Evolutionary conservation across 2,113 vertebrate species (phyloP), one percentile per base, ranked within the genome.

Genomic region (Monopterus albus): DNA sequence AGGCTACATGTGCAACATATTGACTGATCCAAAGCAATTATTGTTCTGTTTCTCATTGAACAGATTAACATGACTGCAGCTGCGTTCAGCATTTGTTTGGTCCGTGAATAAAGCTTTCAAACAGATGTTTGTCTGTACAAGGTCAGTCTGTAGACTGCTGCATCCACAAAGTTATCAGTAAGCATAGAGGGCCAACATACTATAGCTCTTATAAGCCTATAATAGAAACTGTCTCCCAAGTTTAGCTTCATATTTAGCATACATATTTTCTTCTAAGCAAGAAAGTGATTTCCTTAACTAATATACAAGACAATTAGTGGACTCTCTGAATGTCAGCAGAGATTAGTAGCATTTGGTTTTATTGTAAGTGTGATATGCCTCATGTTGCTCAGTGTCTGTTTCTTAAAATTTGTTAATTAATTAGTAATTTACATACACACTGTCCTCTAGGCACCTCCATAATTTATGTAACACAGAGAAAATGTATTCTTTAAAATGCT

Each of bases 351-450:
- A n/a, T n/a, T n/a, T n/a, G n/a, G n/a, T n/a, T n/a, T n/a, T n/a
- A n/a, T n/a, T n/a, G n/a, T n/a, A 66, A 73, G 82, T 56, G 62
- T 70, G 62, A 70, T 80, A 64, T 60, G 70, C 13, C 40, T 67
- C 42, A 40, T 12, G 3, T 14, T 18, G 25, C 57, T 72, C 58
- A 50, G 18, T 68, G 25, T 38, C 36, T 69, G 78, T 77, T 43
- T 52, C 47, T 61, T 43, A 2, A n/a, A n/a, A n/a, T 31, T 38
- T 53, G 51, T 46, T n/a, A n/a, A n/a, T n/a, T n/a, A n/a, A n/a
- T n/a, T n/a, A 17, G 2, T 23, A 11, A 47, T 12, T 47, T 15
- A n/a, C 42, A 21, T 13, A 45, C 39, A 40, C 18, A 53, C 2
- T 77, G 69, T 68, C 47, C 73, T 40, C 23, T 31, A 36, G 23